Evolutionary conservation across 2,888 invertebrate species (phyloP).

Genomic region (Nomada fabriciana): DNA sequence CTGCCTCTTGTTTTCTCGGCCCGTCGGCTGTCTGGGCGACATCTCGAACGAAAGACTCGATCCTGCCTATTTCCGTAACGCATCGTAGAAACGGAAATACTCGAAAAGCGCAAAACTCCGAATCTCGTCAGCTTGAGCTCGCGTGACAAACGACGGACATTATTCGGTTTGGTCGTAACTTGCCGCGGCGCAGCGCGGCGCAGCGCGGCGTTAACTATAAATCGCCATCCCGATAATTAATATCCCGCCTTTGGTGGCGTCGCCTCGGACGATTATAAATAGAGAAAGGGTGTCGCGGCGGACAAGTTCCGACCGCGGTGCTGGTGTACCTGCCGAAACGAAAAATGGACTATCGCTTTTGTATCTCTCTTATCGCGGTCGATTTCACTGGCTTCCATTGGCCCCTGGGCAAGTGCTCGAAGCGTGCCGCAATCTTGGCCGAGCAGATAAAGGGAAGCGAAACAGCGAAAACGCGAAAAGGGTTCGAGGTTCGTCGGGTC

Average conservation of each 20-base stretch:
- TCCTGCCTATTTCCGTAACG: conserved; percentile 31
- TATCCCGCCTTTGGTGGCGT: conserved; percentile 47
- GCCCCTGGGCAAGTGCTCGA: no score
- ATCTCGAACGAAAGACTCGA: conserved; percentile 1
- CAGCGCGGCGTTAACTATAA: conserved; percentile 46
- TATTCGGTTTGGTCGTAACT: conserved; percentile 34
- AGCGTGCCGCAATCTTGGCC: no score
- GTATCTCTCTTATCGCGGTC: no score
- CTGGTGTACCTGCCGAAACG: background rate
- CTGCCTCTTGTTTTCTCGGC: no score
- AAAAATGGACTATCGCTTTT: no score
- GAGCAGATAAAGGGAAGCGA: no score
- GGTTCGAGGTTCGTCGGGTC: background rate
- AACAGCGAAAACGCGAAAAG: no score
- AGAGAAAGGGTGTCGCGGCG: conserved; percentile 1
- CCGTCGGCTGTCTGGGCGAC: no score
- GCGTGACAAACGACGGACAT: conserved; percentile 51
- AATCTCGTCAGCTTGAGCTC: conserved; percentile 25
- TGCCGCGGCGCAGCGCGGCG: conserved; percentile 2
- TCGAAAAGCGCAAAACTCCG: conserved; percentile 28
- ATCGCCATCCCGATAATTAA: conserved; percentile 61
- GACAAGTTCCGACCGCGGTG: background rate
- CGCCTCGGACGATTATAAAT: conserved; percentile 49
- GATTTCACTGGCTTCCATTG: no score
- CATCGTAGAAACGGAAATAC: background rate